Conservation (phyloP, 1,140 invertebrate species). For the Apis mellifera region DNA sequence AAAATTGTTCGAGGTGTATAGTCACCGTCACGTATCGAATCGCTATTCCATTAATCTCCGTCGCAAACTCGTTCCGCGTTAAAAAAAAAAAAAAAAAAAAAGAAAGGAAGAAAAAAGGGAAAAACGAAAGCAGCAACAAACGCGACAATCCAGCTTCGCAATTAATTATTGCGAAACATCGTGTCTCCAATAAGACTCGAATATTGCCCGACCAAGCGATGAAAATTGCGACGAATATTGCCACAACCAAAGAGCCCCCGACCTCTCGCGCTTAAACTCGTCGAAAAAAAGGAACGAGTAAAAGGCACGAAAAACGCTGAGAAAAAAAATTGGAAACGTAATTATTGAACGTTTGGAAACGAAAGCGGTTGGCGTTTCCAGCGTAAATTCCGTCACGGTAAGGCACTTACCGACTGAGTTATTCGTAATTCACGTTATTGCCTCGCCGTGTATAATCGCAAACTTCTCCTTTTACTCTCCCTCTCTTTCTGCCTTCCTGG, state of each 20-base stretch:
- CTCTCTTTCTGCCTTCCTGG: neutral
- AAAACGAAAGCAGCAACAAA: neutral
- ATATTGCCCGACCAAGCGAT: conserved; percentile 16
- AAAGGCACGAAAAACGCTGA: neutral
- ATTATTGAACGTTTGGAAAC: conserved; percentile 1
- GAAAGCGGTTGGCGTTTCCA: neutral
- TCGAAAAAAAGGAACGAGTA: neutral
- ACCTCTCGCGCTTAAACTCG: no score
- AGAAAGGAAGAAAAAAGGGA: neutral
- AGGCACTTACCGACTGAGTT: neutral
- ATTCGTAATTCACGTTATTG: conserved; percentile 16
- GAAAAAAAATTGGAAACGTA: conserved; percentile 14
- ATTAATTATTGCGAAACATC: conserved; percentile 23
- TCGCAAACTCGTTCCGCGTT: neutral
- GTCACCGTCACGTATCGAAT: neutral
- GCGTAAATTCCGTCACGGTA: conserved; percentile 11
- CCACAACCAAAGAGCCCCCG: neutral
- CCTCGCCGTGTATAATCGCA: conserved; percentile 1
- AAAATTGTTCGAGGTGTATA: no score
- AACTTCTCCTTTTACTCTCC: neutral
- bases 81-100: no score
- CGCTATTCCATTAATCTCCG: conserved; percentile 39
- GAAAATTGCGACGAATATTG: conserved; percentile 5
- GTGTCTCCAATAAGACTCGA: conserved; percentile 12
- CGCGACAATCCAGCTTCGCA: conserved; percentile 11